Percentiles rank a stretch among this genome's conserved stretches.
Evolutionary conservation across 2,888 invertebrate genomes (phyloP).

Genomic region (Pimpla rufipes): DNA sequence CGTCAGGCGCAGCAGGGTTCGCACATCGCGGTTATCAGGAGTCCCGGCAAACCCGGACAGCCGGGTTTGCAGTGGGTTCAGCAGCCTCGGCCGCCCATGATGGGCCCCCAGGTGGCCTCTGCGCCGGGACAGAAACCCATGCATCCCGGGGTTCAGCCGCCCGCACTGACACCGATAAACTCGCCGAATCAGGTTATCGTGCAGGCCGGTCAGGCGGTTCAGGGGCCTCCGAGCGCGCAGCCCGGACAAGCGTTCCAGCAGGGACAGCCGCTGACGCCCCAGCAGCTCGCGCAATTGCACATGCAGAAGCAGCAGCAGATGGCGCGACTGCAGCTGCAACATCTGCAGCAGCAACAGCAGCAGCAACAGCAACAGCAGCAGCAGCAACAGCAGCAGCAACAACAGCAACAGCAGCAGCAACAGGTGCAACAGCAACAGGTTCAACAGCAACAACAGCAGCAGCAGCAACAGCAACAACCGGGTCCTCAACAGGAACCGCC

Average conservation of each 20-base stretch:
- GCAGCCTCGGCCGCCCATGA: conserved; percentile 88
- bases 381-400: conserved; percentile 86
- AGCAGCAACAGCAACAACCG: conserved; percentile 88
- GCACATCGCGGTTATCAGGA: conserved; percentile 90
- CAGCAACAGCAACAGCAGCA: conserved; percentile 89
- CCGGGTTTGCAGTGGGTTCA: conserved; percentile 88
- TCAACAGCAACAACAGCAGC: conserved; percentile 88
- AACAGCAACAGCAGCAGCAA: conserved; percentile 80
- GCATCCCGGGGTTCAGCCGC: conserved; percentile 82
- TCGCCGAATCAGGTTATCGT: conserved; percentile 74
- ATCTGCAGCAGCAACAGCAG: conserved; percentile 84
- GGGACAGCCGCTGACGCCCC: conserved; percentile 83
- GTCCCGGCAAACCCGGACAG: conserved; percentile 89
- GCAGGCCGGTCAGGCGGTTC: conserved; percentile 78
- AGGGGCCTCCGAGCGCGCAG: conserved; percentile 75
- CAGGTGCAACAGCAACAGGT: conserved; percentile 84
- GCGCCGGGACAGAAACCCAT: conserved; percentile 82
- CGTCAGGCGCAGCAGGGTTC: conserved; percentile 87
- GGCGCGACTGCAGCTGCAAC: conserved; percentile 78
- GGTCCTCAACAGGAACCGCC: conserved; percentile 78
- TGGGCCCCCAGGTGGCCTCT: conserved; percentile 86
- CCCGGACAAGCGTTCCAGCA: conserved; percentile 81
- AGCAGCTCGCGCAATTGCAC: conserved; percentile 85
- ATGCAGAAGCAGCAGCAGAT: conserved; percentile 85
- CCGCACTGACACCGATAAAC: conserved; percentile 83